Evolutionary conservation across 1,140 invertebrate species (phyloP).

Genomic region (Meloidogyne floridensis): DNA sequence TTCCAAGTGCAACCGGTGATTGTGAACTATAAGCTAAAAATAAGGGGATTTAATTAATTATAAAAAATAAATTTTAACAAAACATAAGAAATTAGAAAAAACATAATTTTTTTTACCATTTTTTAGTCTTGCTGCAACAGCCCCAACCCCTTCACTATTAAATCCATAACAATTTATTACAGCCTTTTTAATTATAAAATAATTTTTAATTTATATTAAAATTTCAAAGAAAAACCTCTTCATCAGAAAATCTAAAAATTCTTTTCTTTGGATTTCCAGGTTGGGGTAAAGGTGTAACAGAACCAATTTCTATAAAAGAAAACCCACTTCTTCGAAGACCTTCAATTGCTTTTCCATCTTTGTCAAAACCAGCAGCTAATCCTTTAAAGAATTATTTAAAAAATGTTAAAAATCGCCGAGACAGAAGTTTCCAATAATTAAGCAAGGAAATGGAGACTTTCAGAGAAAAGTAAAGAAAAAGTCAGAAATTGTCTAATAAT

Average conservation of each 20-base stretch:
- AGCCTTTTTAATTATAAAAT: constrained; percentile 69
- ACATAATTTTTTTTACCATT: constrained; percentile 20
- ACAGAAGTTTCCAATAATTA: no score
- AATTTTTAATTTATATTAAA: constrained; percentile 27
- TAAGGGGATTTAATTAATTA: no score
- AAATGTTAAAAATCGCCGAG: no score
- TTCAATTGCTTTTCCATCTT: constrained; percentile 85
- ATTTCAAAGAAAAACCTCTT: constrained; percentile 43
- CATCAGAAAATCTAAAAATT: constrained; percentile 80
- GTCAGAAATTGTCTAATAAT: no score
- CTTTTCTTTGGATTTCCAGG: constrained; percentile 86
- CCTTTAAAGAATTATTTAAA: constrained; percentile 36
- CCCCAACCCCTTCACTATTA: constrained; percentile 89
- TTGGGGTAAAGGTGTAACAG: constrained; percentile 89
- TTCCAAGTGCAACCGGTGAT: constrained; percentile 30
- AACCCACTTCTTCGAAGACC: constrained; percentile 84
- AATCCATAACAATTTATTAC: constrained; percentile 93
- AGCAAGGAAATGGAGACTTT: no score
- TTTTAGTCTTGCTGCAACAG: constrained; percentile 68
- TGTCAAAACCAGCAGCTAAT: constrained; percentile 95
- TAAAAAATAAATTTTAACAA: no score
- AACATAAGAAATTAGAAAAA: no score
- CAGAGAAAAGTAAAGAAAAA: no score
- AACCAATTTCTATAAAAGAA: constrained; percentile 93
- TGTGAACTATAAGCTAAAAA: not conserved